phyloP scores from a whole-genome alignment of 1,140 invertebrate genomes.

The Holotrichia oblita region DNA sequence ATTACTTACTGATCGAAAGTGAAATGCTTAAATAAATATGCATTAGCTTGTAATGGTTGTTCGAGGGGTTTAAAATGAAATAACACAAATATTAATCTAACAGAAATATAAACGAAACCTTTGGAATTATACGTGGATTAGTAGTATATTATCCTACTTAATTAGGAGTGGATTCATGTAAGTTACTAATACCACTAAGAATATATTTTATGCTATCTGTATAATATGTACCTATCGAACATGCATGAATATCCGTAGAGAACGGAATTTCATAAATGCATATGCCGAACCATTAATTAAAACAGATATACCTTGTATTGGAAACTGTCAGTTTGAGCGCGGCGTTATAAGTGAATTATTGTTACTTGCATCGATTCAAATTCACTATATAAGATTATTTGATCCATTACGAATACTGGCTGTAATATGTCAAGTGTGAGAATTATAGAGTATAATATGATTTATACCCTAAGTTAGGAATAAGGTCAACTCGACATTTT shows the following conservation, averaged over 20 bases:
- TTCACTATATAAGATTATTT: constrained; percentile 35
- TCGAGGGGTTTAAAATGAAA: no score
- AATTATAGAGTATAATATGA: constrained; percentile 40
- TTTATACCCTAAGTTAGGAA: constrained; percentile 32
- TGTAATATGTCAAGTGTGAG: constrained; percentile 40
- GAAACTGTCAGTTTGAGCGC: not conserved
- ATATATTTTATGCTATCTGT: constrained; percentile 17
- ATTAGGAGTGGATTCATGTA: not conserved
- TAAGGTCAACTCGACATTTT: constrained; percentile 40
- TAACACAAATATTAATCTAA: no score
- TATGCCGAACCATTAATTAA: constrained; percentile 29
- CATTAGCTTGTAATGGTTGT: no score
- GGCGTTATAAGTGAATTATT: constrained; percentile 29
- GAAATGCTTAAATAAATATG: no score
- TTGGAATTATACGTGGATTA: not conserved
- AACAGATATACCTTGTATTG: constrained; percentile 33
- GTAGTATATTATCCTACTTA: not conserved
- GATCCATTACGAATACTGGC: constrained; percentile 39
- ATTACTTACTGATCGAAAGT: no score
- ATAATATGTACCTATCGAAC: constrained; percentile 1
- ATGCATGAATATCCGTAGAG: not conserved
- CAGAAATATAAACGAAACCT: not conserved
- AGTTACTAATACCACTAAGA: constrained; percentile 12
- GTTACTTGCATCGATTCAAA: constrained; percentile 32
- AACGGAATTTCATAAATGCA: constrained; percentile 23